phyloP scores from a whole-genome alignment of 2,113 vertebrate genomes.

The Carassius carassius region DNA sequence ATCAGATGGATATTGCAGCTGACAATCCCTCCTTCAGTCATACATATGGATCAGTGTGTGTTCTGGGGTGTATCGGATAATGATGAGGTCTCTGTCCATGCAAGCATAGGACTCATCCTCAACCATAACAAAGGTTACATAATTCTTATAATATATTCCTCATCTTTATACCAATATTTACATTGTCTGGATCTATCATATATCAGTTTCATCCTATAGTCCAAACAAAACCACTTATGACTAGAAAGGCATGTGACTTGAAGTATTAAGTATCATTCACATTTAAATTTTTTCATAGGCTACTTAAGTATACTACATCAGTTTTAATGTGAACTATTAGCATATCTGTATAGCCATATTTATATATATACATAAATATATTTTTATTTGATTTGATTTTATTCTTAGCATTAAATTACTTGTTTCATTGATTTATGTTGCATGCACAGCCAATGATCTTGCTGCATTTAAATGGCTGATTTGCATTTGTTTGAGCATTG shows the following conservation, averaged over 20 bases:
- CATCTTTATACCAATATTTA: neutral
- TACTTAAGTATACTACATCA: neutral
- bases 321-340: neutral
- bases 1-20: slow-evolving; percentile 7
- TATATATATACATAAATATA: no score
- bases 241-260: neutral
- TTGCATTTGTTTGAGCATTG: no score
- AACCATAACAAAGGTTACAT: neutral
- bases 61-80: neutral
- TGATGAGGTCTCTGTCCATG: neutral
- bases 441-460: no score
- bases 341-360: neutral
- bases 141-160: neutral
- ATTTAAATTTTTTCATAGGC: neutral
- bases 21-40: neutral
- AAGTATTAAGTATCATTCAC: neutral
- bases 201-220: neutral
- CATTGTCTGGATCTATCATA: neutral
- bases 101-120: neutral
- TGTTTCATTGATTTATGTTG: no score
- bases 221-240: neutral
- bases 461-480: no score
- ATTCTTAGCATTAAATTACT: no score
- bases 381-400: no score
- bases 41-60: slow-evolving; percentile 24